These are phyloP conservation scores for Pampusana beccarii DNA, from an alignment of 2,113 vertebrate species.

Conservation along the genomic window DNA sequence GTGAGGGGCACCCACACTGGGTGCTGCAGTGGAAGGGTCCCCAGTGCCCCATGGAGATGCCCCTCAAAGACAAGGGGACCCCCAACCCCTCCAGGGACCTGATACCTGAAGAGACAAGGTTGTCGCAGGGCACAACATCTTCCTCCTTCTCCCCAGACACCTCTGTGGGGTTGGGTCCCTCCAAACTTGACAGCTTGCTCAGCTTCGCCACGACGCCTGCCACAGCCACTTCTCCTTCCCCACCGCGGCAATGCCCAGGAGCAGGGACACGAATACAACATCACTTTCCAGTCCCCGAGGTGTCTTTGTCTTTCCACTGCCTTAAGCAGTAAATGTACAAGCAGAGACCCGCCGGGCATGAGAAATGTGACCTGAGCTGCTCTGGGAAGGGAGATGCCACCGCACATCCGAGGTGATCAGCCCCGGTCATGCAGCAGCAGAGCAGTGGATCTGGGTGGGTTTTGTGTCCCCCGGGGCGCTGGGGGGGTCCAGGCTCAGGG, in stretches of 20 bases:
- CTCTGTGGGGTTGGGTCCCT: background rate
- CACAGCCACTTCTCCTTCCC: background rate
- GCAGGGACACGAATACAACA: background rate
- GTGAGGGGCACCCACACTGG: accelerated
- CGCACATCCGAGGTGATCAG: accelerated
- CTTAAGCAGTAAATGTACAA: conserved; percentile 21
- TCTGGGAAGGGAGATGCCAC: background rate
- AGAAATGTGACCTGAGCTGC: background rate
- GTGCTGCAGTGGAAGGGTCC: background rate
- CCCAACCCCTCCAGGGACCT: background rate
- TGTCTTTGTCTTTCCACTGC: background rate
- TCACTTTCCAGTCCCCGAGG: background rate
- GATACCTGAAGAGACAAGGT: background rate
- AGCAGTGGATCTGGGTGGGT: background rate
- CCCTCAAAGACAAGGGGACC: background rate
- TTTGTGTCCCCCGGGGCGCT: background rate
- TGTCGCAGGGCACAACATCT: background rate
- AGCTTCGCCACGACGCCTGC: background rate
- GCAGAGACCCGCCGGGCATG: background rate
- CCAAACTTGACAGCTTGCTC: background rate
- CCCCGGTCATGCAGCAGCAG: background rate
- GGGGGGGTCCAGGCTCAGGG: background rate
- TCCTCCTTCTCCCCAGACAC: background rate
- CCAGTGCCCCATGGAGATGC: background rate
- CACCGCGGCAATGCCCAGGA: accelerated